Percentiles rank a stretch among this genome's conserved stretches.
Evolutionary conservation across 2,888 invertebrate species (phyloP).

Genomic region (Galerucella nymphaeae): DNA sequence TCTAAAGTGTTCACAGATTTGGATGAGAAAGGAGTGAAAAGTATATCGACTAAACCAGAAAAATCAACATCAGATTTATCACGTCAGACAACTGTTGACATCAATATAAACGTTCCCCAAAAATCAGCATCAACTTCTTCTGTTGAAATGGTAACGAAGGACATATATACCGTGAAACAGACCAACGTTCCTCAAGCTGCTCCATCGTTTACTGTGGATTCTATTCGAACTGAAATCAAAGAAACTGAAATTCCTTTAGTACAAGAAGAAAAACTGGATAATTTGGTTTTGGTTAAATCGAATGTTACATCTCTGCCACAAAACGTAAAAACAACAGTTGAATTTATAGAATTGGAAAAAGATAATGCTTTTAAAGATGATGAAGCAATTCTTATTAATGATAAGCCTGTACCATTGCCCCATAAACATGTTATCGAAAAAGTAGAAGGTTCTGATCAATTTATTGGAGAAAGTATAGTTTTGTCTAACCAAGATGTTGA

Average conservation of each 20-base stretch:
- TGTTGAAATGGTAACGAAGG: constrained; percentile 50
- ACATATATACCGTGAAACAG: constrained; percentile 46
- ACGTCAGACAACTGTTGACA: constrained; percentile 46
- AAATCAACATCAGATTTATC: constrained; percentile 25
- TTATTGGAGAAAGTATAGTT: neutral
- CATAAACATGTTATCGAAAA: neutral
- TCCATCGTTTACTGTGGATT: constrained; percentile 53
- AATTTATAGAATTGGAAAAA: constrained; percentile 49
- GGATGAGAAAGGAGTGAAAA: constrained; percentile 52
- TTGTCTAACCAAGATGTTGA: neutral
- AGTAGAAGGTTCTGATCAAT: neutral
- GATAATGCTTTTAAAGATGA: constrained; percentile 28
- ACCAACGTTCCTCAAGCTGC: constrained; percentile 32
- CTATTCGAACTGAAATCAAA: constrained; percentile 53
- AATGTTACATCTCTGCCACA: constrained; percentile 6
- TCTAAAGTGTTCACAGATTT: constrained; percentile 57
- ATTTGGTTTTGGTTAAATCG: constrained; percentile 16
- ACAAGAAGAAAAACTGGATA: constrained; percentile 11
- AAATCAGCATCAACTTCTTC: constrained; percentile 43
- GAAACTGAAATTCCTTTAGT: constrained; percentile 35
- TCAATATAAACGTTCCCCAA: constrained; percentile 47
- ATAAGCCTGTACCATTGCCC: constrained; percentile 44
- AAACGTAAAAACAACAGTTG: constrained; percentile 38
- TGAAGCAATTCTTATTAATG: constrained; percentile 48
- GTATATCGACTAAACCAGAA: constrained; percentile 42